Base-by-base conservation (phyloP, 2,113 vertebrate species). In the Oryzias celebensis region DNA sequence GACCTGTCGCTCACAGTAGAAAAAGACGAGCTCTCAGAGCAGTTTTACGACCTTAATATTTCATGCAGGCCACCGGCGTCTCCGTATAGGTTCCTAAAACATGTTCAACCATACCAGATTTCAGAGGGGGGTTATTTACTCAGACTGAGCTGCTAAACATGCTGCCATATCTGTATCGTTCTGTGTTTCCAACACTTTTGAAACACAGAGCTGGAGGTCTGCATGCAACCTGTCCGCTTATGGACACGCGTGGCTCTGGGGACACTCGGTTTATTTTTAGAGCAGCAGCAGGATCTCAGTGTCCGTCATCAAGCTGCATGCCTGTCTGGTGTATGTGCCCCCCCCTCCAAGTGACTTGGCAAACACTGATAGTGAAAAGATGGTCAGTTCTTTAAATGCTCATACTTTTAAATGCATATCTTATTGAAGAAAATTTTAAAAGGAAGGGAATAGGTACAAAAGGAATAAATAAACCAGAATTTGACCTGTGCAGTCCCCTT, bases 191-290 rank as follows among this genome's bases (percentile, higher is more conserved):
- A 49, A 5, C 28, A n/a, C 14, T 7, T 56, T 73, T 28, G 13
- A 15, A 13, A 17, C n/a, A 20, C 51, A 36, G 0, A 20, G 57
- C 15, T 26, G 56, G 57, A 49, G 24, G 65, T 66, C 57, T 62
- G 43, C 26, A 14, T 54, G 53, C 41, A 12, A 17, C 56, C 20
- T 43, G 55, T 78, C 54, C 58, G 65, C 58, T 74, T 50, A 47
- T 65, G 74, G 59, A 68, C 81, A 80, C 68, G 70, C 78, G 63
- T 65, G 65, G 60, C 58, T 48, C 58, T n/a, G 53, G 61, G 72
- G 75, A 79, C 62, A 58, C 55, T 56, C 57, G 22, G 52, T 87
- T 85, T 90, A 90, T 91, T 90, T 89, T 85, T 85, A 82, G 81
- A 86, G 61, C 68, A 31, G 28, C 52, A 62, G 7, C 62, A 53